phyloP scores from a whole-genome alignment of 2,113 vertebrate species.

The Triplophysa dalaica region DNA sequence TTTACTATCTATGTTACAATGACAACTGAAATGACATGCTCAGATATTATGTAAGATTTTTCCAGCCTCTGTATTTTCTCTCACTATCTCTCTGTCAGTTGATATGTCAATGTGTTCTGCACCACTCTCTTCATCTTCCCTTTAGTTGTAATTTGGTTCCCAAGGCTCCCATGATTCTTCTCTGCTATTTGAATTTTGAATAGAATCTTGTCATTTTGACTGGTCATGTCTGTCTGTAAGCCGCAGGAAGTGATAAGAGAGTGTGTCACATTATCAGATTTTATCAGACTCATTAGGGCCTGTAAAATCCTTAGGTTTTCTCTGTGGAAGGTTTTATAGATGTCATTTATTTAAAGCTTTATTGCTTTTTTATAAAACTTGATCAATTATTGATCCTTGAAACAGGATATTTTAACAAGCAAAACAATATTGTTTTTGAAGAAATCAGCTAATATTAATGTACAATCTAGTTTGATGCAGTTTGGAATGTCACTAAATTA shows the following conservation, averaged over 20 bases:
- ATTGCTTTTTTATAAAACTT: not conserved
- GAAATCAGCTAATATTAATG: not conserved
- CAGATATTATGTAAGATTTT: not conserved
- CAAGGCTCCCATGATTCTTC: not conserved
- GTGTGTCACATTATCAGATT: not conserved
- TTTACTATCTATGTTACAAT: not conserved
- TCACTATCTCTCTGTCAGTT: conserved; percentile 17
- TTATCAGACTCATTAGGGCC: not conserved
- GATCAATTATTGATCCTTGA: no score
- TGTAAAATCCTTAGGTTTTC: not conserved
- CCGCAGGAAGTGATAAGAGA: not conserved
- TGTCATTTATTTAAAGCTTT: not conserved
- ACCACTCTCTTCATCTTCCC: not conserved
- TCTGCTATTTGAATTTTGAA: not conserved
- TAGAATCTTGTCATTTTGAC: not conserved
- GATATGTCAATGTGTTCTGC: not conserved
- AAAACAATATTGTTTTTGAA: no score
- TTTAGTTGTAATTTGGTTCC: conserved; percentile 3
- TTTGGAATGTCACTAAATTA: not conserved
- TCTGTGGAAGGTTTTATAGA: not conserved
- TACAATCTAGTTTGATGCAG: not conserved
- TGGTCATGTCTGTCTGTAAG: not conserved
- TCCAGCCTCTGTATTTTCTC: not conserved
- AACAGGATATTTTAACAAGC: no score
- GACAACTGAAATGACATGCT: not conserved